These are phyloP conservation scores for Nestor notabilis DNA, from an alignment of 2,113 vertebrate genomes.

Conservation along the genomic window DNA sequence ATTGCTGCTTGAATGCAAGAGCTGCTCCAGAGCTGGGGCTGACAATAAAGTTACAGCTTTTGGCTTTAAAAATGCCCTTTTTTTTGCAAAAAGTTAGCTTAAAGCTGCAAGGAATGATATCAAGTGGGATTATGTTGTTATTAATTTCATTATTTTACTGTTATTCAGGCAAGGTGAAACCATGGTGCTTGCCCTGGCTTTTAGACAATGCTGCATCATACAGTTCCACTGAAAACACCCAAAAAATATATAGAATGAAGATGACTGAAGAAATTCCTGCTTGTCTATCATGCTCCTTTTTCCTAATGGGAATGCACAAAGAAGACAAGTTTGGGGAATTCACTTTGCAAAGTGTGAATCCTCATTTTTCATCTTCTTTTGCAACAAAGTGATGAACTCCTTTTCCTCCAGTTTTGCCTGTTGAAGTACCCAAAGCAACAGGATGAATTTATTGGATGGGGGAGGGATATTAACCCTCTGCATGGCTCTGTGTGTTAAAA, in stretches of 20 bases:
- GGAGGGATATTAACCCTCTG: neutral
- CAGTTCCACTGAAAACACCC: neutral
- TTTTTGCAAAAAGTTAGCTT: neutral
- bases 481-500: neutral
- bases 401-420: accelerated
- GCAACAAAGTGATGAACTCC: neutral
- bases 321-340: neutral
- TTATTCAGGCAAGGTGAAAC: neutral
- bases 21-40: neutral
- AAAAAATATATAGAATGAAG: neutral
- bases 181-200: accelerated
- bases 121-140: neutral
- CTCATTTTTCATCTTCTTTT: neutral
- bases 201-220: neutral
- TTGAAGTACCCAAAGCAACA: accelerated
- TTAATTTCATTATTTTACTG: neutral
- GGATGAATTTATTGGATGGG: accelerated
- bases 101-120: neutral
- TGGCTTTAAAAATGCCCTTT: neutral
- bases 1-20: neutral
- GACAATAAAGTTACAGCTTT: neutral
- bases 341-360: neutral
- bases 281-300: neutral
- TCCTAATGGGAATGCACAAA: neutral
- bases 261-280: neutral